These are phyloP conservation scores for Apodemus agrarius DNA, from an alignment of 2,797 vertebrate genomes.

Conservation along the genomic window DNA sequence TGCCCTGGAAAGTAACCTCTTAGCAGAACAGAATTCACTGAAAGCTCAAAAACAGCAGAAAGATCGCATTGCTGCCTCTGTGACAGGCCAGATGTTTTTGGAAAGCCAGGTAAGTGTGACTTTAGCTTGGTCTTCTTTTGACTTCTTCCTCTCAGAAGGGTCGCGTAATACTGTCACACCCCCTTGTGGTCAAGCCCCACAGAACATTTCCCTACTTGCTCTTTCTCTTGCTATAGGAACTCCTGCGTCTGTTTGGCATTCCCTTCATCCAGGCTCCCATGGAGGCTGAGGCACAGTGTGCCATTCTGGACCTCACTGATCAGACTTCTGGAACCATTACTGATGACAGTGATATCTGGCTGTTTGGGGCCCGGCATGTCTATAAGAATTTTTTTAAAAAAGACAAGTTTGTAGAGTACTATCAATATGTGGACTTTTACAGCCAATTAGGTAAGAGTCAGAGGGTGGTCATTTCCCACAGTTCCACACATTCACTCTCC, in stretches of 20 bases:
- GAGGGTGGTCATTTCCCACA: not conserved
- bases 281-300: slow-evolving; percentile 98
- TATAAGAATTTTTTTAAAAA: slow-evolving; percentile 99
- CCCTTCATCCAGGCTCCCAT: slow-evolving; percentile 96
- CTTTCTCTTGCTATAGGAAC: slow-evolving; percentile 88
- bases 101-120: slow-evolving; percentile 94
- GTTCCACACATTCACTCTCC: not conserved
- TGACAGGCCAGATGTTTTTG: slow-evolving; percentile 97
- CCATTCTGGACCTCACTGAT: slow-evolving; percentile 92
- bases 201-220: not conserved
- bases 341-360: slow-evolving; percentile 98
- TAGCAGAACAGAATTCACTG: slow-evolving; percentile 91
- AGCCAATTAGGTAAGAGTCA: slow-evolving; percentile 93
- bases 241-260: slow-evolving; percentile 95
- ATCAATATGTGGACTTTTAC: slow-evolving; percentile 94
- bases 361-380: slow-evolving; percentile 97
- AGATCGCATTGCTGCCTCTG: slow-evolving; percentile 94
- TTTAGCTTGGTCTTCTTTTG: too few species aligned
- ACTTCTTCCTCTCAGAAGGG: too few species aligned
- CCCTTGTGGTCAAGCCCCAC: not conserved
- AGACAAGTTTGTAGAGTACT: slow-evolving; percentile 95
- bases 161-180: not conserved
- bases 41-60: slow-evolving; percentile 94
- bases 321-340: slow-evolving; percentile 98
- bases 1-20: slow-evolving; percentile 91